Percentiles rank a stretch among this genome's conserved stretches.
Evolutionary conservation across 2,113 vertebrate genomes (phyloP).

Genomic region (Lontra canadensis): DNA sequence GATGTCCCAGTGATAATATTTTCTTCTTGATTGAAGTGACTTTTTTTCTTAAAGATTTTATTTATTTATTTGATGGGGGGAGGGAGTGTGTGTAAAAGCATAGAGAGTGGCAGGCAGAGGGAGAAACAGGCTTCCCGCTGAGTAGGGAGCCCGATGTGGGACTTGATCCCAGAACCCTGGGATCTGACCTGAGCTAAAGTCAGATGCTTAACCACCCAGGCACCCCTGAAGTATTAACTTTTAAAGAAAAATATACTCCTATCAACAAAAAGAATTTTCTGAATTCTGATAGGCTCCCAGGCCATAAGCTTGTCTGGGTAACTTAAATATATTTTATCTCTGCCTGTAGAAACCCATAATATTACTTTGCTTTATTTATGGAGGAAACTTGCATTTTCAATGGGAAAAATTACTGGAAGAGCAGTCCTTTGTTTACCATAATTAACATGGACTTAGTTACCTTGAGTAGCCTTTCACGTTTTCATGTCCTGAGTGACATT

Average conservation of each 20-base stretch:
- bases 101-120: neutral
- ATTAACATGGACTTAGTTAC: neutral
- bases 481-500: neutral
- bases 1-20: neutral
- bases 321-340: conserved; percentile 13
- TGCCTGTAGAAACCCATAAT: neutral
- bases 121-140: neutral
- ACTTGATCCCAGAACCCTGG: neutral
- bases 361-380: neutral
- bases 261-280: conserved; percentile 9
- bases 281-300: neutral
- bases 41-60: neutral
- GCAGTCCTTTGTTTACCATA: neutral
- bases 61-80: neutral
- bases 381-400: neutral
- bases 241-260: neutral
- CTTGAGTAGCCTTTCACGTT: neutral
- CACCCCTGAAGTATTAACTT: neutral
- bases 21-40: neutral
- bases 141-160: neutral
- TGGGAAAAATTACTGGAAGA: neutral
- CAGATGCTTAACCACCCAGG: neutral
- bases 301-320: neutral
- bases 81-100: too few species aligned
- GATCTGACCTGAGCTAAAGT: neutral